Evolutionary conservation across 1,140 invertebrate genomes (phyloP), one percentile per base, ranked within the genome.

Genomic region (Eumaeus atala): DNA sequence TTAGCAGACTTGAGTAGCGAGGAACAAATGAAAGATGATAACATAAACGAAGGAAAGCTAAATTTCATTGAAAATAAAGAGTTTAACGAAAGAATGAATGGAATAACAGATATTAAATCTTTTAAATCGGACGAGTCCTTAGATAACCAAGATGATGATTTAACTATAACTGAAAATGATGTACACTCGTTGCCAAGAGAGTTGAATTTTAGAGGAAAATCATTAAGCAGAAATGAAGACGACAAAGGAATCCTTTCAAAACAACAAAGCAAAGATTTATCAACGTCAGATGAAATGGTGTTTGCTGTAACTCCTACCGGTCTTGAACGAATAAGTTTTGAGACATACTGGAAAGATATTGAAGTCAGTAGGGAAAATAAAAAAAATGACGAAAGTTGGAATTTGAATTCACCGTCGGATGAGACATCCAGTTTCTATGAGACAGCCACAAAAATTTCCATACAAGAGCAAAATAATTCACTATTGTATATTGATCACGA

Each of bases 231-330:
- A 58, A 79, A 77, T 53, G 70, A 74, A 18, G 67, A 73, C n/a
- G 61, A 54, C 28, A 74, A 81, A 47, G 69, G 70, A 38, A 59
- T 62, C 50, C 53, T 85, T 56, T 84, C 78, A 9, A 87, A 86
- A 63, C 82, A 86, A 47, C 79, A 87, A 42, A 87, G 84, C 51
- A 87, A 79, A 74, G 87, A 88, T 61, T 73, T 88, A 12, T 88
- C 87, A 0, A 88, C 87, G 0, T 88, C 87, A 11, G 87, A 88
- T 34, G 87, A 88, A 79, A 88, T 88, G 87, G 85, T 88, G 3
- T 88, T 87, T 44, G 87, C 85, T 28, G 85, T 88, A 0, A 87
- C 87, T 9, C 85, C 87, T 1, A 87, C 85, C 3, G 87, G 87
- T 0, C 61, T 88, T 59, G 87, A 88, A 67, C 76, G 85, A 59